Conservation (phyloP, 2,888 invertebrate genomes). For the Mesorhabditis belari region DNA sequence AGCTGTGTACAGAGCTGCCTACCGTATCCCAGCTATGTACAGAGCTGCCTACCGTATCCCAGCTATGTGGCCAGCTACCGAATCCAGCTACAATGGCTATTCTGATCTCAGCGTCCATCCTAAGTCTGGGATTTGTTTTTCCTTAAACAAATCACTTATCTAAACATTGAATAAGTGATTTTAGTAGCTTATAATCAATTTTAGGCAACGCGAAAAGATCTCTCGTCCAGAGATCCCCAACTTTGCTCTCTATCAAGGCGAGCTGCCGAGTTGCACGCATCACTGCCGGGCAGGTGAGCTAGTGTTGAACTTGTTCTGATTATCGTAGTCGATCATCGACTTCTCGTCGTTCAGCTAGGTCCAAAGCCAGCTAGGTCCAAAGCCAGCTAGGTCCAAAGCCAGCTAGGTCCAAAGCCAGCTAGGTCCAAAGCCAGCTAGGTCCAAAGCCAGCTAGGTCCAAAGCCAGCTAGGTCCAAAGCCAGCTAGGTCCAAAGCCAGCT, state of each 20-base stretch:
- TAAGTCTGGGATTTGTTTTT: no score
- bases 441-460: conserved; percentile 22
- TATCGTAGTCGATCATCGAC: background rate
- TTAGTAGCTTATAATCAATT: background rate
- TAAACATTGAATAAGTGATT: background rate
- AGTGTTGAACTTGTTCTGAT: background rate
- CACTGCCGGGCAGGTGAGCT: conserved; percentile 22
- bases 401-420: conserved; percentile 17
- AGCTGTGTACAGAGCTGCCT: no score
- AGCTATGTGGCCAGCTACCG: no score
- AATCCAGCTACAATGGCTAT: no score
- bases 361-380: no score
- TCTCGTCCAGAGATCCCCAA: conserved; percentile 32
- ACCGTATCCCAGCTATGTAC: no score
- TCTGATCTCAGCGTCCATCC: no score
- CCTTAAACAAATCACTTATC: no score
- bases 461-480: conserved; percentile 28
- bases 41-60: no score
- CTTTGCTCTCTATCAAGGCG: conserved; percentile 30
- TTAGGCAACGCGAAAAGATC: conserved; percentile 30
- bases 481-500: no score
- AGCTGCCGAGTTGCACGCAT: conserved; percentile 29
- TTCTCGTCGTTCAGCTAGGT: background rate
- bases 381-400: no score
- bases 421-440: conserved; percentile 17